These are phyloP conservation scores for Acanthaster planci DNA, from an alignment of 35 echinoderm and acorn worm genomes.

Conservation along the genomic window DNA sequence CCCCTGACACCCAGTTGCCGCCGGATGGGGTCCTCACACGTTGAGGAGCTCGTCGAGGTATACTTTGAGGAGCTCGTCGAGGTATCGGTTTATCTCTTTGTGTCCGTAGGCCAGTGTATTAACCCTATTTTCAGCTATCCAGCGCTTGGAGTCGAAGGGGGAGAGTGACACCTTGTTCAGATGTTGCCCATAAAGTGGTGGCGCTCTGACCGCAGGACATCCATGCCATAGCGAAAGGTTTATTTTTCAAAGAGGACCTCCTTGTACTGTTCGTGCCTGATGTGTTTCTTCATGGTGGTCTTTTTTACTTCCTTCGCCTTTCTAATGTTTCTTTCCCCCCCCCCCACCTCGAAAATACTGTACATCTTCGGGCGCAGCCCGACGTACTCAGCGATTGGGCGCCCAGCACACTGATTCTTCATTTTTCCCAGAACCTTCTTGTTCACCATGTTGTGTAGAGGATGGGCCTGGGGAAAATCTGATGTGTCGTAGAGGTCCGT, in stretches of 20 bases:
- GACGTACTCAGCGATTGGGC: background rate
- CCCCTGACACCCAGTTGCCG: conserved; percentile 15
- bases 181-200: conserved; percentile 21
- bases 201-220: background rate
- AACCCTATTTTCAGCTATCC: conserved; percentile 28
- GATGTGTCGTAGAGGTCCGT: conserved; percentile 25
- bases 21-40: conserved; percentile 13
- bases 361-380: conserved; percentile 40
- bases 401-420: conserved; percentile 40
- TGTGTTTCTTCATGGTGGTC: conserved; percentile 20
- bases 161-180: conserved; percentile 35
- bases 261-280: conserved; percentile 18
- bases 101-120: conserved; percentile 31
- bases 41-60: background rate
- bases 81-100: background rate
- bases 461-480: too few relatives aligned
- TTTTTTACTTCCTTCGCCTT: conserved; percentile 37
- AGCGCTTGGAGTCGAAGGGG: background rate
- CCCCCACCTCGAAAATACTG: background rate
- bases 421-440: conserved; percentile 52
- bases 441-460: conserved; percentile 16
- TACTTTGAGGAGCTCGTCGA: background rate
- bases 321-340: background rate
- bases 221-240: conserved; percentile 30
- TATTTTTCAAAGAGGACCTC: conserved; percentile 24